These are phyloP conservation scores for Drosophila tanythrix DNA, from an alignment of 2,888 invertebrate genomes.

Conservation along the genomic window DNA sequence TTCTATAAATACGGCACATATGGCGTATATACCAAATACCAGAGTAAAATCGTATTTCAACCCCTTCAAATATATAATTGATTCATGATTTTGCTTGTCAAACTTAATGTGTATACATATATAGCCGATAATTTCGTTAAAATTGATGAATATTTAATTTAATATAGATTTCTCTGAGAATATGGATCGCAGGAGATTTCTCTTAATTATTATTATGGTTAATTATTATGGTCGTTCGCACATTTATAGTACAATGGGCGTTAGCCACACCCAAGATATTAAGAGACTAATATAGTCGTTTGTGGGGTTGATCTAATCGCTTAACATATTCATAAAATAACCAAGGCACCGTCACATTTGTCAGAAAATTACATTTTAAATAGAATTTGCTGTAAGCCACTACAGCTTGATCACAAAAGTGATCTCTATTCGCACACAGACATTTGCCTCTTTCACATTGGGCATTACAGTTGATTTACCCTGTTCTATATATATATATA, in stretches of 20 bases:
- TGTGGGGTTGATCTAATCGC: constrained; percentile 50
- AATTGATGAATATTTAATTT: not conserved
- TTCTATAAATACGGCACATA: constrained; percentile 44
- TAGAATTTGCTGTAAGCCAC: constrained; percentile 33
- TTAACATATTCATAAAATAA: constrained; percentile 40
- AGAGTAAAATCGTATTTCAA: constrained; percentile 25
- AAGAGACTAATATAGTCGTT: constrained; percentile 44
- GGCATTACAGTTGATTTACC: constrained; percentile 48
- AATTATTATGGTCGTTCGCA: not conserved
- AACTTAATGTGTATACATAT: not conserved
- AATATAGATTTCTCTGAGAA: no score
- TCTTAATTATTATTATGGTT: no score
- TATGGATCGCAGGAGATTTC: not conserved
- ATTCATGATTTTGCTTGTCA: constrained; percentile 22
- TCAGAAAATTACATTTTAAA: constrained; percentile 47
- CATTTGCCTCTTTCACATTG: constrained; percentile 31
- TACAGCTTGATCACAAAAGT: constrained; percentile 51
- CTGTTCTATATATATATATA: constrained; percentile 6
- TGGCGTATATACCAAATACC: constrained; percentile 3
- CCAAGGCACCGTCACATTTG: constrained; percentile 33
- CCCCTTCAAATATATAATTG: constrained; percentile 52
- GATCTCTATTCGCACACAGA: not conserved
- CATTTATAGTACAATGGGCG: constrained; percentile 6
- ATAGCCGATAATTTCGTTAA: not conserved
- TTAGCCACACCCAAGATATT: not conserved